Evolutionary conservation across 2,113 vertebrate species (phyloP).

Genomic region (Callopanchax toddi): DNA sequence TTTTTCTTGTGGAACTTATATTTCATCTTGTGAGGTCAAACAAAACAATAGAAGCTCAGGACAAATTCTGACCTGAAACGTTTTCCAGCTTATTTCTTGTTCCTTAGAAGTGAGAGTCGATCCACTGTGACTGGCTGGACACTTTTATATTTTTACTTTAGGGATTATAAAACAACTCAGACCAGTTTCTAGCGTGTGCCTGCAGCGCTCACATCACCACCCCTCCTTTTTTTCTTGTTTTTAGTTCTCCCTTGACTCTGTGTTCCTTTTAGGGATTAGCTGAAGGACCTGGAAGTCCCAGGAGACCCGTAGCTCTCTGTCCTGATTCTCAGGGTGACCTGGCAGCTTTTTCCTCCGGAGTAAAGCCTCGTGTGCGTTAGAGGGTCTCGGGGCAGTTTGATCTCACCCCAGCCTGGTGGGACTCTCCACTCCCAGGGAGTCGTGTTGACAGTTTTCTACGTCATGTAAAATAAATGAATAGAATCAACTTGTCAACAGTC

Average conservation of each 20-base stretch:
- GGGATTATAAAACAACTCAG: not conserved
- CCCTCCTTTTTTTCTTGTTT: not conserved
- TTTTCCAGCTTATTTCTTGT: too few relatives aligned
- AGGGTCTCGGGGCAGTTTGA: constrained; percentile 59
- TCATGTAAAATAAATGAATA: constrained; percentile 11
- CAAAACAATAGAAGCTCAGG: too few relatives aligned
- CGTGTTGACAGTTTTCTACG: constrained; percentile 65
- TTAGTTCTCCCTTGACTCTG: constrained; percentile 9
- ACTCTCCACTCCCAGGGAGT: constrained; percentile 56
- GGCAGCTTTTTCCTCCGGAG: constrained; percentile 42
- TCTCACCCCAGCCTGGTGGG: constrained; percentile 59
- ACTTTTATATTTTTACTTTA: not conserved
- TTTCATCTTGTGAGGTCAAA: too few relatives aligned
- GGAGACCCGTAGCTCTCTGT: constrained; percentile 32
- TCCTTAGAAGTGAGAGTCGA: too few relatives aligned
- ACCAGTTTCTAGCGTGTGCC: constrained; percentile 32
- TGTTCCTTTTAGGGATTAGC: constrained; percentile 45
- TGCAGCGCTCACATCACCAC: constrained; percentile 1
- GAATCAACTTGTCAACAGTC: constrained; percentile 17
- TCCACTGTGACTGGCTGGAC: not conserved
- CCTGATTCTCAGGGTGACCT: constrained; percentile 64
- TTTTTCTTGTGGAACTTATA: too few relatives aligned
- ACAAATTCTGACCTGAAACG: too few relatives aligned
- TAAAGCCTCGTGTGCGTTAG: constrained; percentile 22
- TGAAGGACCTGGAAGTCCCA: constrained; percentile 50